Base-by-base conservation (phyloP, 2,888 invertebrate species). In the Agrochola circellaris region DNA sequence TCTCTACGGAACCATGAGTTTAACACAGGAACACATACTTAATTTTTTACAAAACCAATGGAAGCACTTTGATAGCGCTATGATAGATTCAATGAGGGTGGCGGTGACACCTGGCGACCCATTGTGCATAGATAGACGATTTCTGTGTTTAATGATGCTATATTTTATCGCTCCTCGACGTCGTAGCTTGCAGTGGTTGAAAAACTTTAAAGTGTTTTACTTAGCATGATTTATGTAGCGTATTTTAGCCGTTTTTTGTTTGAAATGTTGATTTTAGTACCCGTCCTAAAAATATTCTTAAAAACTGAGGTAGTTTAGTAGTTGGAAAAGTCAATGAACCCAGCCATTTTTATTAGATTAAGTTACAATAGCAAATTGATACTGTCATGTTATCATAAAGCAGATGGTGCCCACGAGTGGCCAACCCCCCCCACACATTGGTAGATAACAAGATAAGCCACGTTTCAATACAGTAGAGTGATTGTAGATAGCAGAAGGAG, bases 31-130 rank as follows among this genome's bases (percentile, higher is more conserved):
- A 30, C n/a, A 74, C 74, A 84, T 80, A 67, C 77, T 81, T 83
- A 81, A 85, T 82, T 84, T 88, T 89, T 88, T 89, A 72, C 79
- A 79, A 42, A 70, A 69, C 84, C 86, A 84, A 69, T 87, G 87
- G 84, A 62, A 85, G 83, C 80, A 58, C 75, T 77, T 84, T 85
- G 91, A 90, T 89, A 89, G 77, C 88, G 79, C 51, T 78, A 87
- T 92, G 92, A 93, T 91, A 89, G 92, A 92, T 92, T 88, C 82
- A 81, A 75, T n/a, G 60, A 80, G 88, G 90, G 89, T 91, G 91
- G 71, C 61, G 77, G 81, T 89, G 90, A 90, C 89, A 89, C 88
- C 87, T 85, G 90, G 84, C 79, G 82, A 73, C 78, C 81, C 83
- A 85, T 85, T 82, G 89, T 86, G 84, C 88, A 89, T 89, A 86